Conservation (phyloP, 2,797 vertebrate genomes). For the Lepilemur ruficaudatus region DNA sequence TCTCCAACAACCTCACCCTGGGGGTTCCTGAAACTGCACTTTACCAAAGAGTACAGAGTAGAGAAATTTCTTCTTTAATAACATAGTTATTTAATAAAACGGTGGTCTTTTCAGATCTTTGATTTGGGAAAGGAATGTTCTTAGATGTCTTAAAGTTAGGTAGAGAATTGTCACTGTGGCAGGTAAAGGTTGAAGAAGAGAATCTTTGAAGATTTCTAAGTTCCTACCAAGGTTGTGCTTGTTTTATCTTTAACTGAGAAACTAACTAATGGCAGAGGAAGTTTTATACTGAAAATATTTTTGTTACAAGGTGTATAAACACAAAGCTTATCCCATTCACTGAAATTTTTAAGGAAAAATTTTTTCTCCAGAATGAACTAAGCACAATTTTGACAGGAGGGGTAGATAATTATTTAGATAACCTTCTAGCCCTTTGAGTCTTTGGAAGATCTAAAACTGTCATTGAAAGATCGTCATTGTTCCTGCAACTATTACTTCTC, state of each 20-base stretch:
- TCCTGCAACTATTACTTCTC: neutral
- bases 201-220: neutral
- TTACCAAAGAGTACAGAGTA: neutral
- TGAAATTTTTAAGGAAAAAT: neutral
- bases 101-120: neutral
- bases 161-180: neutral
- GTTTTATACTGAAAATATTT: constrained; percentile 5
- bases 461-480: neutral
- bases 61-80: neutral
- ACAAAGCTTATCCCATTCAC: neutral
- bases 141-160: neutral
- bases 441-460: neutral
- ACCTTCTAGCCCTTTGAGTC: neutral
- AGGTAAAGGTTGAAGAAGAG: neutral
- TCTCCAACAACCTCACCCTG: neutral
- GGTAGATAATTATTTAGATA: neutral
- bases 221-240: neutral
- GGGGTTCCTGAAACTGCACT: neutral
- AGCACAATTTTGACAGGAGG: constrained; percentile 39
- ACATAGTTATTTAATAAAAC: neutral
- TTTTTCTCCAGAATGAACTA: neutral
- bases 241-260: neutral
- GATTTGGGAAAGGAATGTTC: neutral
- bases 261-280: neutral
- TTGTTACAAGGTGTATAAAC: neutral